Conservation (phyloP, 1,140 invertebrate species). For the Drosophila rufa region DNA sequence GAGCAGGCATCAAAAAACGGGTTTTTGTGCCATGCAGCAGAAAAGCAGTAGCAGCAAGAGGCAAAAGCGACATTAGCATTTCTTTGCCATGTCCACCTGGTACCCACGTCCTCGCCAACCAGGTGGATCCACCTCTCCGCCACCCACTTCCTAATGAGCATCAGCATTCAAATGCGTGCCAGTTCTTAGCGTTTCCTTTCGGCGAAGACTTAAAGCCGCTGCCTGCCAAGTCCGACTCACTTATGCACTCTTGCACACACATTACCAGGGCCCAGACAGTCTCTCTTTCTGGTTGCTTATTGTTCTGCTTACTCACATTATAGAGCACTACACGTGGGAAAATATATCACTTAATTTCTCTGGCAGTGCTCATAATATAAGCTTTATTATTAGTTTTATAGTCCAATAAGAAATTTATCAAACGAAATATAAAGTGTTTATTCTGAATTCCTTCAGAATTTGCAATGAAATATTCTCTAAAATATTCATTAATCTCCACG, state of each 20-base stretch:
- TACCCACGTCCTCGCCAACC: constrained; percentile 5
- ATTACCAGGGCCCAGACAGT: constrained; percentile 21
- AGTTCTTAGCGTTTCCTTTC: constrained; percentile 62
- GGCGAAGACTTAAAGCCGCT: constrained; percentile 48
- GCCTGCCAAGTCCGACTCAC: constrained; percentile 35
- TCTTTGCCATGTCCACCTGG: constrained; percentile 64
- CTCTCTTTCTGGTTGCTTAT: constrained; percentile 35
- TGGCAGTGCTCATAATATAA: neutral
- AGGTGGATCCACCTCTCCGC: neutral
- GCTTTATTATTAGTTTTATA: too few species aligned
- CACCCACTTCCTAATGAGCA: constrained; percentile 61
- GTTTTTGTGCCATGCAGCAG: constrained; percentile 59
- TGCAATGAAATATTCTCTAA: too few species aligned
- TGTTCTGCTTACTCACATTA: constrained; percentile 35
- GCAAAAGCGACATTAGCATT: constrained; percentile 68
- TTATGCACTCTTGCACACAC: constrained; percentile 63
- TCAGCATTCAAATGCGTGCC: constrained; percentile 70
- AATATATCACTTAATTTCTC: neutral
- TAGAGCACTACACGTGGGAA: constrained; percentile 12
- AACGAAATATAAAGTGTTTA: too few species aligned
- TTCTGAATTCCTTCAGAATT: too few species aligned
- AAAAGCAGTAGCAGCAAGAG: constrained; percentile 8
- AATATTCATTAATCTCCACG: too few species aligned
- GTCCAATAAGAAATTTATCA: too few species aligned
- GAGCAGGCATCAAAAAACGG: constrained; percentile 53